These are phyloP conservation scores for Steinernema feltiae DNA, from an alignment of 1,140 invertebrate species.

Conservation along the genomic window DNA sequence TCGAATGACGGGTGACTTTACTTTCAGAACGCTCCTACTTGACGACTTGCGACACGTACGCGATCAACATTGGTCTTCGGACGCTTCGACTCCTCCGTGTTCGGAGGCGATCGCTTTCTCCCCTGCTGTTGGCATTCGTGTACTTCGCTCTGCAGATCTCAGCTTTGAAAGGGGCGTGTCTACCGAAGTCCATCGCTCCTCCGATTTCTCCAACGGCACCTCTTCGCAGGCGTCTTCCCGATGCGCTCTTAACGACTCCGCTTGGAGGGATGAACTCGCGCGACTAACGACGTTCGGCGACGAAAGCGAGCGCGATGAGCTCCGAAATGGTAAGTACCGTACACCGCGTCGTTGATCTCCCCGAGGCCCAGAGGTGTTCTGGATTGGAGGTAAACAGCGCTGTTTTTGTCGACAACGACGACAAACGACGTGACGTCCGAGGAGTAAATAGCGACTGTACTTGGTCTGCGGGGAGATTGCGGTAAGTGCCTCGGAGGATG, in stretches of 20 bases:
- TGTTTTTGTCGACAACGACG: background rate
- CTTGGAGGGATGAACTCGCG: too few relatives aligned
- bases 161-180: background rate
- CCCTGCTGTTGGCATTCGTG: background rate
- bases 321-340: too few relatives aligned
- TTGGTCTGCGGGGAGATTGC: background rate
- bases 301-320: too few relatives aligned
- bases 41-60: background rate
- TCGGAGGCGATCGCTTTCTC: background rate
- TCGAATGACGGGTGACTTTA: background rate
- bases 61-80: background rate
- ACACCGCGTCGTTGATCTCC: too few relatives aligned
- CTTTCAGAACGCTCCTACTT: background rate
- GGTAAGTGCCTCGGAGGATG: constrained; percentile 4
- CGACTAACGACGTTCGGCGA: too few relatives aligned
- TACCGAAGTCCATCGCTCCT: background rate
- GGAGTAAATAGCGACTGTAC: background rate
- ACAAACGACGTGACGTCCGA: background rate
- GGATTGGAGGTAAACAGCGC: background rate
- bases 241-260: background rate
- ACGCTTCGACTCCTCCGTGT: background rate
- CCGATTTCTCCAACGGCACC: background rate
- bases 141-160: background rate
- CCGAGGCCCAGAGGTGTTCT: too few relatives aligned
- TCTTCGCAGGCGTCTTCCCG: background rate